These are phyloP conservation scores for Volucella zonaria DNA, from an alignment of 2,888 invertebrate genomes.

Conservation along the genomic window DNA sequence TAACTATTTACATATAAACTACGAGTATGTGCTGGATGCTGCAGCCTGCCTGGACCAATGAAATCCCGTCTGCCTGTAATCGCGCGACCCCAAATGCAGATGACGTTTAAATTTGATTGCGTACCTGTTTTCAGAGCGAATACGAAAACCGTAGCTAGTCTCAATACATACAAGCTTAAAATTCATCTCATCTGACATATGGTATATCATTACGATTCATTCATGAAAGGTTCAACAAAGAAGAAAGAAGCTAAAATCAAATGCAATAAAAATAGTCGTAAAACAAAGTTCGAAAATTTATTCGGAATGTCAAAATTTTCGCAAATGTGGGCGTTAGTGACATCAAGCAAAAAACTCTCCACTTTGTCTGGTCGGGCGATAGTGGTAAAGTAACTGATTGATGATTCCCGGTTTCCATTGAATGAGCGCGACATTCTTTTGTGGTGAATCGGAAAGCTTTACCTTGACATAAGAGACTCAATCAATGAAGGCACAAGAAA, in stretches of 20 bases:
- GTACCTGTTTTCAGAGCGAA: slow-evolving; percentile 30
- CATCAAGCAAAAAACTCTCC: slow-evolving; percentile 25
- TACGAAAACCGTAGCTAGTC: slow-evolving; percentile 3
- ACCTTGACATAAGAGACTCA: slow-evolving; percentile 62
- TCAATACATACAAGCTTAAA: slow-evolving; percentile 6
- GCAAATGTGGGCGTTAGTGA: slow-evolving; percentile 64
- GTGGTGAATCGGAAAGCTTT: slow-evolving; percentile 60
- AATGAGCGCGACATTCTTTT: slow-evolving; percentile 59
- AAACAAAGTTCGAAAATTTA: slow-evolving; percentile 42
- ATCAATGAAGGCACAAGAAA: slow-evolving; percentile 55
- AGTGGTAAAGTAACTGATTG: slow-evolving; percentile 65
- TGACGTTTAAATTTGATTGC: slow-evolving; percentile 69
- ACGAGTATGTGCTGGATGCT: slow-evolving; percentile 43
- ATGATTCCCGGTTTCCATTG: slow-evolving; percentile 63
- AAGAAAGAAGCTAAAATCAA: background rate
- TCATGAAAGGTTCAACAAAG: slow-evolving; percentile 43
- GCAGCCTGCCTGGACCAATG: slow-evolving; percentile 52
- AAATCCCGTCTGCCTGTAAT: slow-evolving; percentile 40
- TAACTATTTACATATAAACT: slow-evolving; percentile 49
- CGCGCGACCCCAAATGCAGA: slow-evolving; percentile 55
- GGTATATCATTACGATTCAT: slow-evolving; percentile 29
- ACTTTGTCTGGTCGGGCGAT: slow-evolving; percentile 37
- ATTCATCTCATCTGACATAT: slow-evolving; percentile 39
- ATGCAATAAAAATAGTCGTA: background rate
- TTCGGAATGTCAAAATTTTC: slow-evolving; percentile 58